Evolutionary conservation across 2,888 invertebrate genomes (phyloP), one percentile per base, ranked within the genome.

Genomic region (Ochropacha duplaris): DNA sequence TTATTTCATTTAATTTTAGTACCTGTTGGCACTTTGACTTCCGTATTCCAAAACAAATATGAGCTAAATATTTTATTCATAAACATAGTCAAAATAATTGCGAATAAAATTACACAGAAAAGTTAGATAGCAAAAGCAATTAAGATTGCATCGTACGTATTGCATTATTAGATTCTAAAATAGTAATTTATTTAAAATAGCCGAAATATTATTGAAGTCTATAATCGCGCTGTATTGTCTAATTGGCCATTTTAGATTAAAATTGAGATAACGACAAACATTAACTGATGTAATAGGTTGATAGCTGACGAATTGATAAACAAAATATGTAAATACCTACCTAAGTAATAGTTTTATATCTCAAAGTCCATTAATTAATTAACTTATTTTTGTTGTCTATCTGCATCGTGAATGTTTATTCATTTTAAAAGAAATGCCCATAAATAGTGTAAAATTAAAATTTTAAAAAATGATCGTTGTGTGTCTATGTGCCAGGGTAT

Each of bases 391-490:
- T 36, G 12, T 36, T 14, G 4, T 36, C 12, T 36, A 36, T 14
- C 14, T n/a, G n/a, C n/a, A n/a, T n/a, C n/a, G n/a, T n/a, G n/a
- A n/a, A n/a, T n/a, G n/a, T n/a, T n/a, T 36, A 36, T 12, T 31
- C 31, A 11, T 1, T 31, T 31, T 12, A 9, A 31, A 6, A 36
- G 36, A 2, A 4, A n/a, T n/a, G n/a, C n/a, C n/a, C 36, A 36
- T 36, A 36, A 36, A 36, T 14, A n/a, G n/a, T n/a, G n/a, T n/a
- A 36, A 36, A 5, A 4, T 14, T 8, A 36, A 9, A 19, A 44
- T 9, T 44, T 9, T n/a, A n/a, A n/a, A 44, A 44, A 44, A 44
- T 2, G 19, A 44, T 44, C 50, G 55, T n/a, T 60, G 56, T 58
- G 57, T 54, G 49, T 51, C 9, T 3, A 31, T 19, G 22, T 9